A percentile compares a stretch with the other conserved stretches of the same genome.
These are phyloP conservation scores for Phataginus tetradactyla DNA, from an alignment of 2,797 vertebrate species.

Conservation along the genomic window DNA sequence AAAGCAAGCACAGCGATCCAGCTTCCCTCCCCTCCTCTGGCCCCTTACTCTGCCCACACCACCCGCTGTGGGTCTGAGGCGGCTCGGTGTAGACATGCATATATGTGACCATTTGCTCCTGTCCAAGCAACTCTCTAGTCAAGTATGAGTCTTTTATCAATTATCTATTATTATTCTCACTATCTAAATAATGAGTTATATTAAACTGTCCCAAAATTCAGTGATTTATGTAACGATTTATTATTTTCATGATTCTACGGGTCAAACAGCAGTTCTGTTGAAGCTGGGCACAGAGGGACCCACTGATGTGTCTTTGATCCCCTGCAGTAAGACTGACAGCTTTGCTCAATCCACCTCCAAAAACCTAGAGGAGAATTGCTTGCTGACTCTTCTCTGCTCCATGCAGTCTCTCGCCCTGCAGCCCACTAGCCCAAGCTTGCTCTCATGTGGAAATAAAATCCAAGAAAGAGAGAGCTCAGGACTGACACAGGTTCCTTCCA, in stretches of 20 bases:
- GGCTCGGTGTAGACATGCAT: background rate
- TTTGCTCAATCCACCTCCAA: too few species aligned
- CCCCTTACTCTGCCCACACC: background rate
- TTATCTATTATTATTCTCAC: background rate
- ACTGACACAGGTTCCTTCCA: accelerated
- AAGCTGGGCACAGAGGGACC: background rate
- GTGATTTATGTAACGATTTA: background rate
- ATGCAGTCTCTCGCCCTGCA: background rate
- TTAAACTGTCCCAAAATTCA: background rate
- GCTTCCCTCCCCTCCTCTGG: accelerated
- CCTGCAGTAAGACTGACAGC: background rate
- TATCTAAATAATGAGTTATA: background rate
- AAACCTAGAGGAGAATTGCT: background rate
- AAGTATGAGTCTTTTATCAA: accelerated
- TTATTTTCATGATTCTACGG: background rate
- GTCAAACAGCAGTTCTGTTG: background rate
- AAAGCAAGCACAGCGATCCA: background rate
- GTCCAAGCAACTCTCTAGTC: background rate
- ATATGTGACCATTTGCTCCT: too few species aligned
- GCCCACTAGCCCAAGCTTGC: background rate
- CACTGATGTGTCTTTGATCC: background rate
- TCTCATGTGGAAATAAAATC: background rate
- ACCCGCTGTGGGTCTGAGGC: background rate
- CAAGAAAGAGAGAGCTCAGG: background rate
- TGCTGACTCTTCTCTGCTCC: background rate